These are phyloP conservation scores for Tortricodes alternella DNA, from an alignment of 2,888 invertebrate species.

Conservation along the genomic window DNA sequence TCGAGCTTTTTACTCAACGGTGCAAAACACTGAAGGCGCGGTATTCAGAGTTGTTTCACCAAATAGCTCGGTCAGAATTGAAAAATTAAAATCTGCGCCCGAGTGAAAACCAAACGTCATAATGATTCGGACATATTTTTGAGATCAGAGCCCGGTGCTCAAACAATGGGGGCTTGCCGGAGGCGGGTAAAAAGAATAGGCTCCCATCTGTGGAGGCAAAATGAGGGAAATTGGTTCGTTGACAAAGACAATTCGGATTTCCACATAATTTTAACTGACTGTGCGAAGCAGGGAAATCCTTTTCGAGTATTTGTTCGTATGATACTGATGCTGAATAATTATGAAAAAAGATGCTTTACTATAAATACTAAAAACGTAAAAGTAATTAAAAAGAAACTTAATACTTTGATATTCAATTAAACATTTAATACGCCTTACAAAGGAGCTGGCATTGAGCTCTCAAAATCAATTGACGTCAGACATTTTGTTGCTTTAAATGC, in stretches of 20 bases:
- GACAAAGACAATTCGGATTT: constrained; percentile 2
- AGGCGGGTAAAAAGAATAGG: constrained; percentile 1
- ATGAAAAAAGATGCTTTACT: background rate
- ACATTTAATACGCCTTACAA: constrained; percentile 22
- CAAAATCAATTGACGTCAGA: constrained; percentile 29
- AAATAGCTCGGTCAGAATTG: constrained; percentile 3
- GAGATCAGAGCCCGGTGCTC: background rate
- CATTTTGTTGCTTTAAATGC: constrained; percentile 25
- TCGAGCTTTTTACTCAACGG: too few relatives aligned
- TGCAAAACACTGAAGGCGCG: too few relatives aligned
- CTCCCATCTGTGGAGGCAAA: constrained; percentile 1
- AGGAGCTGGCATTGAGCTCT: constrained; percentile 29
- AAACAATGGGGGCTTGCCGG: constrained; percentile 9
- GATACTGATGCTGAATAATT: too few relatives aligned
- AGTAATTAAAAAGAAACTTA: background rate
- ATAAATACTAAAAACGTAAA: background rate
- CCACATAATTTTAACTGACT: background rate
- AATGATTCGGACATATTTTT: constrained; percentile 12
- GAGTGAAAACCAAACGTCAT: constrained; percentile 3
- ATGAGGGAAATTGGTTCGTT: constrained; percentile 1
- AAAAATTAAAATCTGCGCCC: background rate
- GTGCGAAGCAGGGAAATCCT: background rate
- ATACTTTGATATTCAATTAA: constrained; percentile 26
- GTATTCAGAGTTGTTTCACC: too few relatives aligned
- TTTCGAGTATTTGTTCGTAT: background rate